Conservation (phyloP, 2,113 vertebrate genomes). For the Rousettus leschenaultii region DNA sequence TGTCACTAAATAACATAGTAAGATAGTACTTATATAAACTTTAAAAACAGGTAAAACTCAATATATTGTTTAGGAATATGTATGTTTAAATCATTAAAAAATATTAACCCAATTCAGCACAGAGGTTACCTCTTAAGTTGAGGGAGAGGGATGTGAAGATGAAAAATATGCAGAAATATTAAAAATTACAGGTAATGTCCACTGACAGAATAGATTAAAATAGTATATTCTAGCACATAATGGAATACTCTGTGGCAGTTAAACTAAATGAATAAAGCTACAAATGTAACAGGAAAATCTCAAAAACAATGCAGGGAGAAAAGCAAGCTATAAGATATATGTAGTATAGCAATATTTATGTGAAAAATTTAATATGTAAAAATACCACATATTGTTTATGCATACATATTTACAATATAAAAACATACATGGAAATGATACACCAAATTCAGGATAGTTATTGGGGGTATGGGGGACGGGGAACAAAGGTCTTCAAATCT, state of each 20-base stretch:
- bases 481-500: not conserved
- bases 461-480: not conserved
- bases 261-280: not conserved
- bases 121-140: not conserved
- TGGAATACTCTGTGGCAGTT: not conserved
- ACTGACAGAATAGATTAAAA: not conserved
- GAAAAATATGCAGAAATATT: not conserved
- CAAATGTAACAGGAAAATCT: not conserved
- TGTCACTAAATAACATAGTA: not conserved
- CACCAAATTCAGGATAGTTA: not conserved
- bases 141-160: not conserved
- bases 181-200: not conserved
- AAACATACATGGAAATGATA: not conserved
- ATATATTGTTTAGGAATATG: not conserved
- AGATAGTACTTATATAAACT: not conserved
- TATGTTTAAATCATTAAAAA: not conserved
- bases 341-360: not conserved
- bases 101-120: not conserved
- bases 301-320: not conserved
- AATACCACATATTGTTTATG: not conserved
- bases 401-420: not conserved
- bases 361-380: not conserved
- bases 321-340: not conserved
- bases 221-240: not conserved
- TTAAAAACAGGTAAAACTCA: not conserved